Evolutionary conservation across 2,113 vertebrate genomes (phyloP).

Genomic region (Platichthys stellatus): DNA sequence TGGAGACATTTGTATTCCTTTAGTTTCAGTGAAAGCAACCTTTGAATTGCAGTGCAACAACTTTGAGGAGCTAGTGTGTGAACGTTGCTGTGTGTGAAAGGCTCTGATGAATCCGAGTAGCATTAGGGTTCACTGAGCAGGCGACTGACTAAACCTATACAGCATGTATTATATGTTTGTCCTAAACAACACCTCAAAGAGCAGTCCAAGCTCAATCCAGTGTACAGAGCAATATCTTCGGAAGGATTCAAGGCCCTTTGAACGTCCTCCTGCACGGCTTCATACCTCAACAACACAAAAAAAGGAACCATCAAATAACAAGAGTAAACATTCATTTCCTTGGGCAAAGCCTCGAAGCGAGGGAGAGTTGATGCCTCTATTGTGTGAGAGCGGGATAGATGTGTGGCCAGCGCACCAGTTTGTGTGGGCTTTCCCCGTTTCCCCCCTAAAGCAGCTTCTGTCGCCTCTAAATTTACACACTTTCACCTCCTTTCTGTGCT

Average conservation of each 20-base stretch:
- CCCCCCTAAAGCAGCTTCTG: background rate
- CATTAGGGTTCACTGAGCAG: background rate
- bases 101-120: background rate
- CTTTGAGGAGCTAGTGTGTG: background rate
- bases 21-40: too few species aligned
- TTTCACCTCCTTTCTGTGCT: background rate
- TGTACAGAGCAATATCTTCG: background rate
- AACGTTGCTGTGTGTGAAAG: background rate
- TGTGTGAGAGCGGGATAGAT: slow-evolving; percentile 39
- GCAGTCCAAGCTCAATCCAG: background rate
- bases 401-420: slow-evolving; percentile 28
- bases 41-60: background rate
- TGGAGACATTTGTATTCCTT: background rate
- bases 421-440: slow-evolving; percentile 1
- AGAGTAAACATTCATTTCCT: slow-evolving; percentile 54
- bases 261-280: slow-evolving; percentile 1
- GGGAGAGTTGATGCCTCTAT: slow-evolving; percentile 39
- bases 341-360: slow-evolving; percentile 19
- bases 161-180: background rate
- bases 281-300: slow-evolving; percentile 23
- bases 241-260: background rate
- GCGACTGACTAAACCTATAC: background rate
- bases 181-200: slow-evolving; percentile 13
- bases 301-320: slow-evolving; percentile 40
- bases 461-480: slow-evolving; percentile 1